phyloP scores from a whole-genome alignment of 1,140 invertebrate genomes.

The Brachionus rubens region DNA sequence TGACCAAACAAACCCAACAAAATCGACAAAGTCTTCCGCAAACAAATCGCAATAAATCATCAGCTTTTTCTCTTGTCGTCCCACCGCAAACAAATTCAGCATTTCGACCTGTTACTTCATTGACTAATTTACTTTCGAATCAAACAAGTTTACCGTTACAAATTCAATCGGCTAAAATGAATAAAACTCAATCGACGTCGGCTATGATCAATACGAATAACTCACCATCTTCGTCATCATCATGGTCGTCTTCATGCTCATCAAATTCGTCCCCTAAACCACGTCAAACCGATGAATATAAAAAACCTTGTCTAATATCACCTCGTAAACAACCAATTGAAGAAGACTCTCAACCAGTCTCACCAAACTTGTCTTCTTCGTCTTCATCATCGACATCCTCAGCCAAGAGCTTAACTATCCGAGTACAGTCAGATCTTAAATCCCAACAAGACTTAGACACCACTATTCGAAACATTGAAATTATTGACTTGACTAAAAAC shows the following conservation, averaged over 20 bases:
- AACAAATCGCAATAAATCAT: constrained; percentile 22
- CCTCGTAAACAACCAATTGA: constrained; percentile 3
- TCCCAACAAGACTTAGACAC: not conserved
- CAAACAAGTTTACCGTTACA: not conserved
- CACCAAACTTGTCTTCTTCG: constrained; percentile 4
- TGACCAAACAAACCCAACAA: constrained; percentile 44
- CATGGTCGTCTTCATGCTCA: constrained; percentile 3
- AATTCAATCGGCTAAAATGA: constrained; percentile 20
- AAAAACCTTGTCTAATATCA: constrained; percentile 17
- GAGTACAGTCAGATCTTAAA: not conserved
- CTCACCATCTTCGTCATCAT: constrained; percentile 19
- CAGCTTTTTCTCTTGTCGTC: not conserved
- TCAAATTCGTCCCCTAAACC: not conserved
- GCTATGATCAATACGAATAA: constrained; percentile 13
- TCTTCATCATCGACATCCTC: not conserved
- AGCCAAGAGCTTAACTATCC: not conserved
- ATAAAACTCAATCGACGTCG: constrained; percentile 25
- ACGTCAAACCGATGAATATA: not conserved
- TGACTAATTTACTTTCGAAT: not conserved
- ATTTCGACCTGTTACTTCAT: constrained; percentile 14
- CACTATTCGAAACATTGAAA: not conserved
- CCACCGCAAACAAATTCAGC: not conserved
- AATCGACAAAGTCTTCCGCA: constrained; percentile 25
- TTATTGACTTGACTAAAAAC: constrained; percentile 26
- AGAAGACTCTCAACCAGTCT: constrained; percentile 14